Base-by-base conservation (phyloP, 2,888 invertebrate genomes). In the Morpho deidamia region DNA sequence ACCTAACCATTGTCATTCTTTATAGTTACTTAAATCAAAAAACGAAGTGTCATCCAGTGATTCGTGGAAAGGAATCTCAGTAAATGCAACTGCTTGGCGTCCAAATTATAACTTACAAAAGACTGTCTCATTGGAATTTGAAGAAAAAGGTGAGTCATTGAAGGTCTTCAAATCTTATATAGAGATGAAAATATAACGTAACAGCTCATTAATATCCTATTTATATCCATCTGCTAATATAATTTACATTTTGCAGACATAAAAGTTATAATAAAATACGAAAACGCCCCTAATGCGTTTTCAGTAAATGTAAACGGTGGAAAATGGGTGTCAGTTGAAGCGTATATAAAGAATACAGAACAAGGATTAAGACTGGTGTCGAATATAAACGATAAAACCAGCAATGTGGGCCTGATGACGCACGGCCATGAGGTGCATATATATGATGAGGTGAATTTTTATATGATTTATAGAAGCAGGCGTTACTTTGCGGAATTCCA, bases 21-120 rank as follows among this genome's bases (percentile, higher is more conserved):
- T 69, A 11, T 67, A 88, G 88, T 54, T 87, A 9, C 69, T 88
- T 8, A 70, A 69, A 44, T 74, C 73, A 32, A 78, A 81, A 69
- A 59, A 61, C 8, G 63, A 76, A 23, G 72, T 67, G 32, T 51
- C 67, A 0, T 61, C 72, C 1, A 72, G 75, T 37, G 80, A 82
- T 38, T 67, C 69, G 14, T 85, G 86, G 83, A 88, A 86, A 64
- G 88, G 88, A 14, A 90, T 90, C 39, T 72, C 76, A 1, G 74
- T 89, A 0, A 59, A 73, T 1, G 72, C 85, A 0, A 66, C 68
- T 0, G 72, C 84, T 0, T 90, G 87, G 71, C 91, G 96, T 64
- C 76, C 95, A 0, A 96, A 96, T 78, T 92, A 94, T 66, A 77
- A 89, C 7, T 75, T 92, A 0, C 76, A 82, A 11, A 91, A 92